These are phyloP conservation scores for Diorhabda sublineata DNA, from an alignment of 1,140 invertebrate genomes.

Conservation along the genomic window DNA sequence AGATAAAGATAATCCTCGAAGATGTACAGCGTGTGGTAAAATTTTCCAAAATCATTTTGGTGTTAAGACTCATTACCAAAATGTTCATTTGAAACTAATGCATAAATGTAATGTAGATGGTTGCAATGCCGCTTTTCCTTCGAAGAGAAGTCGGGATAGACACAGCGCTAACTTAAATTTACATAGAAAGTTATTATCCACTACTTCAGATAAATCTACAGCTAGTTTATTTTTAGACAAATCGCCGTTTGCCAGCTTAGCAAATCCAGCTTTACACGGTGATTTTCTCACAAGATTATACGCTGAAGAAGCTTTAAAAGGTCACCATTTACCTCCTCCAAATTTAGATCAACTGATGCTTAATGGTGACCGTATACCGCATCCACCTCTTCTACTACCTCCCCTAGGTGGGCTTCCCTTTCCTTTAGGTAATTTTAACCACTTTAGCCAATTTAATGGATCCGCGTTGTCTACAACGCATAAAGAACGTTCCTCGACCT, in stretches of 20 bases:
- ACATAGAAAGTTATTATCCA: conserved; percentile 82
- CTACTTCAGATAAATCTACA: conserved; percentile 53
- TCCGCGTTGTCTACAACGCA: conserved; percentile 35
- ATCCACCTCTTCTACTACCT: conserved; percentile 51
- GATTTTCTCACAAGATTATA: conserved; percentile 81
- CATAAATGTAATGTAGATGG: conserved; percentile 94
- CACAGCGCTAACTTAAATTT: conserved; percentile 91
- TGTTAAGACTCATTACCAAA: conserved; percentile 94
- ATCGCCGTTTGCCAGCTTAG: conserved; percentile 49
- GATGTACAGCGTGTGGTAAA: conserved; percentile 89
- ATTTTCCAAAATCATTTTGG: conserved; percentile 92
- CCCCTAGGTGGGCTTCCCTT: conserved; percentile 43
- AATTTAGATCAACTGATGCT: conserved; percentile 46
- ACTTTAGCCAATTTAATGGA: conserved; percentile 44
- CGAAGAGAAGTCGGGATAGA: conserved; percentile 85
- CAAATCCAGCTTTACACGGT: conserved; percentile 59
- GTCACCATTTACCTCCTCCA: conserved; percentile 45
- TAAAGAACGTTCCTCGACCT: conserved; percentile 46
- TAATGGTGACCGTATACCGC: conserved; percentile 49
- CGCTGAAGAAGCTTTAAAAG: conserved; percentile 57
- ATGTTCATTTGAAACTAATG: conserved; percentile 92
- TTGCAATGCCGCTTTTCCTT: conserved; percentile 95
- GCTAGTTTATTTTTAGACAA: conserved; percentile 44
- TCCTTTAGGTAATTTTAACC: conserved; percentile 49
- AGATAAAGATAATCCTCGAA: conserved; percentile 72